Evolutionary conservation across 1,140 invertebrate species (phyloP).

Genomic region (Drosophila tropicalis): DNA sequence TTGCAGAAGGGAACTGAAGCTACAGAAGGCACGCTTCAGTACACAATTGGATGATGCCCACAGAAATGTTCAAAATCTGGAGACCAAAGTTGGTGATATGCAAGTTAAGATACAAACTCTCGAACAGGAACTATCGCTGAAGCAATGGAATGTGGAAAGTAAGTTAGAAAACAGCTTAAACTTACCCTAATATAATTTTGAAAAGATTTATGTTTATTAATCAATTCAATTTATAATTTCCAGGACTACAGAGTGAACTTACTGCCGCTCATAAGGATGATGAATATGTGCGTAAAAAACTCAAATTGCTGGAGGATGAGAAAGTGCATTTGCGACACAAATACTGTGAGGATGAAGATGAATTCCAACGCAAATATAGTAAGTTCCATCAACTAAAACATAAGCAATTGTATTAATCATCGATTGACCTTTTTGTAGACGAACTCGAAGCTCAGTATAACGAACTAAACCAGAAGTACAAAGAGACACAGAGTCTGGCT

Average conservation of each 20-base stretch:
- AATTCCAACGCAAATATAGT: slow-evolving; percentile 84
- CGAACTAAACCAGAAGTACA: slow-evolving; percentile 84
- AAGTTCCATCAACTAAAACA: slow-evolving; percentile 10
- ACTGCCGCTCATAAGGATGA: slow-evolving; percentile 85
- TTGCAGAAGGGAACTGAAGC: slow-evolving; percentile 84
- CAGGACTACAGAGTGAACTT: slow-evolving; percentile 85
- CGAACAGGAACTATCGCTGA: slow-evolving; percentile 84
- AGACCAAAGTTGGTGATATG: slow-evolving; percentile 84
- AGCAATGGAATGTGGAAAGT: slow-evolving; percentile 85
- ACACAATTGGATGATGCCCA: slow-evolving; percentile 84
- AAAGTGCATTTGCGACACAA: slow-evolving; percentile 84
- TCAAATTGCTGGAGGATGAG: slow-evolving; percentile 85
- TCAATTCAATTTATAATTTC: background rate
- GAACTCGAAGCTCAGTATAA: slow-evolving; percentile 84
- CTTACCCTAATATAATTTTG: background rate
- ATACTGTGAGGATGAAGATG: slow-evolving; percentile 84
- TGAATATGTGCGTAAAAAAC: slow-evolving; percentile 84
- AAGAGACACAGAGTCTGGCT: slow-evolving; percentile 83
- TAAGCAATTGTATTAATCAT: no score
- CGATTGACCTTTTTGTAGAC: slow-evolving; percentile 40
- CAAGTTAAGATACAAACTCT: slow-evolving; percentile 84
- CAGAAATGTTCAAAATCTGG: slow-evolving; percentile 83
- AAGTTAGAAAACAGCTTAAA: slow-evolving; percentile 61
- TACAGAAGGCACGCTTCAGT: slow-evolving; percentile 84
- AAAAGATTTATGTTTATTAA: no score